These are phyloP conservation scores for Xenopus petersii DNA, from an alignment of 2,797 vertebrate species.

Conservation along the genomic window DNA sequence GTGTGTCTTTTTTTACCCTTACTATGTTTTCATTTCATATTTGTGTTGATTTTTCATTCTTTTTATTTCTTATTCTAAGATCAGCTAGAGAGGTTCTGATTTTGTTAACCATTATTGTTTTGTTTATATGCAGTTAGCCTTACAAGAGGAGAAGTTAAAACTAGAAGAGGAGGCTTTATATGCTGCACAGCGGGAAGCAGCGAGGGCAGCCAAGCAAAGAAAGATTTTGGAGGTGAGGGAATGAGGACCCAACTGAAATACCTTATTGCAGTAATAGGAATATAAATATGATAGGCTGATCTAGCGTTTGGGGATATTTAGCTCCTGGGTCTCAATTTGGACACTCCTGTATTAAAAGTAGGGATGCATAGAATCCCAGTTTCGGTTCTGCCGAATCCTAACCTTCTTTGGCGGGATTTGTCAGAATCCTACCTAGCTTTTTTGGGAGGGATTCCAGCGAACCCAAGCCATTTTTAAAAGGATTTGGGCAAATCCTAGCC, in stretches of 20 bases:
- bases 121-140: slow-evolving; percentile 95
- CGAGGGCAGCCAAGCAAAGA: slow-evolving; percentile 90
- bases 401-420: no score
- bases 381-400: no score
- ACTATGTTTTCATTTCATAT: not conserved
- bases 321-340: slow-evolving; percentile 17
- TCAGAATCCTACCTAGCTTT: no score
- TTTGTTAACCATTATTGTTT: slow-evolving; percentile 80
- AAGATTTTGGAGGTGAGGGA: slow-evolving; percentile 96
- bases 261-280: no score
- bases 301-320: no score
- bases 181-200: slow-evolving; percentile 90
- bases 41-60: slow-evolving; percentile 18
- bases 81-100: slow-evolving; percentile 78
- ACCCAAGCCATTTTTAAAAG: no score
- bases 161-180: slow-evolving; percentile 98
- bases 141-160: slow-evolving; percentile 98
- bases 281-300: no score
- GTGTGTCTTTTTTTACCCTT: no score
- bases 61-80: slow-evolving; percentile 59
- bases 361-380: no score
- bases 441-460: no score
- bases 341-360: not conserved
- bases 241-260: slow-evolving; percentile 62
- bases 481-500: no score